Base-by-base conservation (phyloP, 1,140 invertebrate genomes). In the Drosophila sturtevanti region DNA sequence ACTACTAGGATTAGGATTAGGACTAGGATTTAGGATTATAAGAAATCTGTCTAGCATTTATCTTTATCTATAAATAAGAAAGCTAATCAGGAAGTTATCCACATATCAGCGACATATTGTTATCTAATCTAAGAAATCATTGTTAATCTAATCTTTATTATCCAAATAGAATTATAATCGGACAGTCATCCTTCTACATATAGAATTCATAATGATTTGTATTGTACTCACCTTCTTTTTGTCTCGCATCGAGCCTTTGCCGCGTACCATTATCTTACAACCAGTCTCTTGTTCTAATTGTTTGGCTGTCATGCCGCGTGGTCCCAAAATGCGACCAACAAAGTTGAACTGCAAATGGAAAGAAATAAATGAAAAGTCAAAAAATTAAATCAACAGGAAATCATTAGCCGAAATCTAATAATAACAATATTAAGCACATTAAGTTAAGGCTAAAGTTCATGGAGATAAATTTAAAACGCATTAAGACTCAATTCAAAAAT, bases 191-290 rank as follows among this genome's bases (percentile, higher is more conserved):
- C 11, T 12, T 63, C 63, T 60, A 22, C 54, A n/a, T 11, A 18
- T 11, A 18, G 21, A 35, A 37, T n/a, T 9, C 22, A 41, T 54
- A 58, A 1, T 35, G 12, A 14, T 12, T 24, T 27, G 11, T 9
- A 1, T 4, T 4, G 7, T 51, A 74, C 93, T 94, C 94, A 99
- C 98, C 97, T 99, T 99, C 93, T 98, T 98, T 94, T 99, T 99
- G 92, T 99, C 99, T 92, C 99, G 95, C 99, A 99, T 99, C 41
- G 98, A 99, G n/a, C 99, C 99, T 93, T 99, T 98, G 87, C 99
- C 99, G 93, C 99, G 95, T 69, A 99, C 98, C 99, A 99, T 99
- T 82, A 99, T 99, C 95, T 99, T 99, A 93, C 99, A 99, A 85
- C 98, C 98, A 84, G 99, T 99, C 94, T 99, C 98, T 93, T 99